Conservation (phyloP, 2,797 vertebrate species). For the Zenarchopterus dispar region DNA sequence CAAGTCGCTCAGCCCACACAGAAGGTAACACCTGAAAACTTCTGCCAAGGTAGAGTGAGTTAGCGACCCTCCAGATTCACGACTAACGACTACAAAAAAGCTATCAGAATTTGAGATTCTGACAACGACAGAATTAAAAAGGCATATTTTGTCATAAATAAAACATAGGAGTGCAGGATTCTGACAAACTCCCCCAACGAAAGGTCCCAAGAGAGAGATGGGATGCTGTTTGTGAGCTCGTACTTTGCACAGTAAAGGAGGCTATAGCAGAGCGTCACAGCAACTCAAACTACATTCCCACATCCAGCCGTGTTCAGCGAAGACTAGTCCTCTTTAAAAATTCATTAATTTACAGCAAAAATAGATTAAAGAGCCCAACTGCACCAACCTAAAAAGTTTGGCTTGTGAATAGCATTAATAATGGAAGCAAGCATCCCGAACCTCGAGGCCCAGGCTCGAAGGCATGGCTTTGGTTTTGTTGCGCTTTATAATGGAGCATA, state of each 20-base stretch:
- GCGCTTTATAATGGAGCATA: slow-evolving; percentile 76
- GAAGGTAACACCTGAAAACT: slow-evolving; percentile 74
- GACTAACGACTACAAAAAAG: slow-evolving; percentile 54
- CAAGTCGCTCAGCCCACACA: slow-evolving; percentile 69
- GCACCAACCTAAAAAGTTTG: slow-evolving; percentile 81
- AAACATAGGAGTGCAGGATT: slow-evolving; percentile 81
- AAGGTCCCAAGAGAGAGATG: slow-evolving; percentile 69
- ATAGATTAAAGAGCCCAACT: slow-evolving; percentile 82
- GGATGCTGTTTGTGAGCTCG: slow-evolving; percentile 79
- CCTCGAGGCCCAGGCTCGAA: slow-evolving; percentile 71
- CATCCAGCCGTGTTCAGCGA: slow-evolving; percentile 72
- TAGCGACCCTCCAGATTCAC: slow-evolving; percentile 67
- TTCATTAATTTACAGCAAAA: slow-evolving; percentile 85
- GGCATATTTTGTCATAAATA: slow-evolving; percentile 83
- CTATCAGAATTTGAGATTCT: slow-evolving; percentile 71
- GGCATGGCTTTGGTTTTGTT: slow-evolving; percentile 77
- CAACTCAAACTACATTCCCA: slow-evolving; percentile 69
- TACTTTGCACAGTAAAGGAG: slow-evolving; percentile 74
- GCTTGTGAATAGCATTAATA: slow-evolving; percentile 84
- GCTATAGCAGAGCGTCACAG: slow-evolving; percentile 71
- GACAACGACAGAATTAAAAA: slow-evolving; percentile 76
- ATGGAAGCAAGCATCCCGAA: slow-evolving; percentile 74
- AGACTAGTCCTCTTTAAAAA: slow-evolving; percentile 83
- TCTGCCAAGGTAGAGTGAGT: slow-evolving; percentile 68
- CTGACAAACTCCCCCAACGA: slow-evolving; percentile 74